These are phyloP conservation scores for Calosoma granatense DNA, from an alignment of 1,140 invertebrate species.

Conservation along the genomic window DNA sequence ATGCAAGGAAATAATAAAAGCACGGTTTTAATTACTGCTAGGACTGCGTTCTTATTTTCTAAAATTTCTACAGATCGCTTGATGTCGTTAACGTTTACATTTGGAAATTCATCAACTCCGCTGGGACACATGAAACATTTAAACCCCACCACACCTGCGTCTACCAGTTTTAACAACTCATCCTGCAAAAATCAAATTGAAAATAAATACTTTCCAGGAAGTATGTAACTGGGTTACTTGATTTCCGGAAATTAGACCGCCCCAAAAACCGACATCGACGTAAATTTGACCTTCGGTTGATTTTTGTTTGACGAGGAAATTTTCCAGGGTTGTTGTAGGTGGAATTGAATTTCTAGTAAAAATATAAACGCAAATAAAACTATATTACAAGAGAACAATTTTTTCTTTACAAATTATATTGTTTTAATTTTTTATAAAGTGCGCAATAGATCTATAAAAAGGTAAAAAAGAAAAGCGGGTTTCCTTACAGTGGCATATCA, in stretches of 20 bases:
- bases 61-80: slow-evolving; percentile 43
- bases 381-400: too few species aligned
- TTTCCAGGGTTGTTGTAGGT: slow-evolving; percentile 51
- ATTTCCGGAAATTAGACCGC: slow-evolving; percentile 56
- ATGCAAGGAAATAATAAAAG: neutral
- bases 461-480: too few species aligned
- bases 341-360: slow-evolving; percentile 58
- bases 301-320: slow-evolving; percentile 46
- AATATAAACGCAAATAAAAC: too few species aligned
- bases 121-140: slow-evolving; percentile 62
- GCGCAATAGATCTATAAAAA: too few species aligned
- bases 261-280: slow-evolving; percentile 68
- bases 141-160: slow-evolving; percentile 58
- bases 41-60: slow-evolving; percentile 41
- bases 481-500: slow-evolving; percentile 59
- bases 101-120: slow-evolving; percentile 53
- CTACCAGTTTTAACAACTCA: slow-evolving; percentile 46
- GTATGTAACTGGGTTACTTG: slow-evolving; percentile 31
- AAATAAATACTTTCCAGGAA: slow-evolving; percentile 11
- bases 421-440: neutral
- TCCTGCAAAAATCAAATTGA: slow-evolving; percentile 32
- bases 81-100: slow-evolving; percentile 45
- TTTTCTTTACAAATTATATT: neutral
- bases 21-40: slow-evolving; percentile 41
- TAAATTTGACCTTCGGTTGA: slow-evolving; percentile 49